Conservation (phyloP, 2,888 invertebrate species). For the Polydrusus pterygomalis region DNA sequence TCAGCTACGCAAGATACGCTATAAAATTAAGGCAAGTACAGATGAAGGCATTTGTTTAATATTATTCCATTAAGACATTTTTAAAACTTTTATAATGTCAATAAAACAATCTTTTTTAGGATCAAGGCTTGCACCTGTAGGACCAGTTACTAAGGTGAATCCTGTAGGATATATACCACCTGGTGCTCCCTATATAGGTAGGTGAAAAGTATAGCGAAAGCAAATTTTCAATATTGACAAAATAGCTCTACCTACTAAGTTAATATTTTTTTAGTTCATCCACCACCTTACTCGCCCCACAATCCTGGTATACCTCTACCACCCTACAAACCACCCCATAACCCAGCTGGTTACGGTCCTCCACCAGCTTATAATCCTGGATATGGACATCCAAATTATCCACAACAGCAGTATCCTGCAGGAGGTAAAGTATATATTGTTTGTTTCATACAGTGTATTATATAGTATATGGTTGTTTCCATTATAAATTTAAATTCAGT, state of each 20-base stretch:
- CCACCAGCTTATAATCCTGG: conserved; percentile 6
- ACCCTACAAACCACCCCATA: conserved; percentile 54
- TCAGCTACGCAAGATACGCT: conserved; percentile 27
- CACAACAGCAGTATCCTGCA: conserved; percentile 37
- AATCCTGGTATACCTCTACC: conserved; percentile 49
- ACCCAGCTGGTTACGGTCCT: conserved; percentile 33
- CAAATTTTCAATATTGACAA: background rate
- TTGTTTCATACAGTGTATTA: too few relatives aligned
- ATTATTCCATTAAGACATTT: too few relatives aligned
- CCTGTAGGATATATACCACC: conserved; percentile 51
- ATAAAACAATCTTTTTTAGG: too few relatives aligned
- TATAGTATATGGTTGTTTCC: too few relatives aligned
- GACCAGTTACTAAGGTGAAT: conserved; percentile 51
- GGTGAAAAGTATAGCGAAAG: background rate
- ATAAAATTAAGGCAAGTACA: too few relatives aligned
- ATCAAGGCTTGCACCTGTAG: conserved; percentile 46
- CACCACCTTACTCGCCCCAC: conserved; percentile 59
- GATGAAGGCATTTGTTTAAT: too few relatives aligned
- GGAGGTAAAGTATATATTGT: conserved; percentile 25
- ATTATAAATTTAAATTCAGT: too few relatives aligned
- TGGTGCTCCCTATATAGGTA: conserved; percentile 50
- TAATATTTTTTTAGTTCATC: conserved; percentile 45
- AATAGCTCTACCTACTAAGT: too few relatives aligned
- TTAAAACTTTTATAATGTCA: too few relatives aligned
- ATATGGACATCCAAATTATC: conserved; percentile 37